A percentile compares a stretch with the other conserved stretches of the same genome.
phyloP scores from a whole-genome alignment of 2,797 vertebrate genomes.

The Labeo calbasu region DNA sequence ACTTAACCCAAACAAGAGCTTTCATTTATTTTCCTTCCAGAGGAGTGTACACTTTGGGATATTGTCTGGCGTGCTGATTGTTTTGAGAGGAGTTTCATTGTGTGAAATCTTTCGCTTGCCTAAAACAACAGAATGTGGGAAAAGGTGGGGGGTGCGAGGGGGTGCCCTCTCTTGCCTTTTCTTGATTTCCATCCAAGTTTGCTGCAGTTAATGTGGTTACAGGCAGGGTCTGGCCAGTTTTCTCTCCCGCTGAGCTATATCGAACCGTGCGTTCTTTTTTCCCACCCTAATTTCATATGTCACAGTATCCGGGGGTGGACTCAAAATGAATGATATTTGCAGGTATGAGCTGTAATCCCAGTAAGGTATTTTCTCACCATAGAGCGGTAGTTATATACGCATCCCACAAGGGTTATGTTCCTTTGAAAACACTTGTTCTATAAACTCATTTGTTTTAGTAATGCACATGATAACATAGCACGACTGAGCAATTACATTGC shows the following conservation, averaged over 20 bases:
- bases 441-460: conserved; percentile 11
- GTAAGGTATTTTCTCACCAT: conserved; percentile 33
- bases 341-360: conserved; percentile 31
- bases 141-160: neutral
- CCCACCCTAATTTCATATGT: conserved; percentile 25
- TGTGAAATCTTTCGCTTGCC: conserved; percentile 62
- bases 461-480: neutral
- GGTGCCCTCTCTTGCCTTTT: conserved; percentile 41
- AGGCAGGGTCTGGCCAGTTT: conserved; percentile 9
- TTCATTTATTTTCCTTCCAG: conserved; percentile 77
- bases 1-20: conserved; percentile 77
- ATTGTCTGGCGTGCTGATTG: conserved; percentile 74
- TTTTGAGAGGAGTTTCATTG: conserved; percentile 64
- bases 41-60: conserved; percentile 76
- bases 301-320: conserved; percentile 15
- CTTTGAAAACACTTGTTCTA: neutral
- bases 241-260: conserved; percentile 27
- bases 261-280: conserved; percentile 15
- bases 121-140: conserved; percentile 57
- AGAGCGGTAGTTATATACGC: conserved; percentile 5
- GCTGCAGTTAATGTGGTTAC: conserved; percentile 37
- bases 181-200: conserved; percentile 54
- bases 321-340: conserved; percentile 36
- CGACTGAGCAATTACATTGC: neutral
- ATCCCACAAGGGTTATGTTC: conserved; percentile 12